phyloP scores from a whole-genome alignment of 2,797 vertebrate genomes.

The Phrynocephalus forsythii region DNA sequence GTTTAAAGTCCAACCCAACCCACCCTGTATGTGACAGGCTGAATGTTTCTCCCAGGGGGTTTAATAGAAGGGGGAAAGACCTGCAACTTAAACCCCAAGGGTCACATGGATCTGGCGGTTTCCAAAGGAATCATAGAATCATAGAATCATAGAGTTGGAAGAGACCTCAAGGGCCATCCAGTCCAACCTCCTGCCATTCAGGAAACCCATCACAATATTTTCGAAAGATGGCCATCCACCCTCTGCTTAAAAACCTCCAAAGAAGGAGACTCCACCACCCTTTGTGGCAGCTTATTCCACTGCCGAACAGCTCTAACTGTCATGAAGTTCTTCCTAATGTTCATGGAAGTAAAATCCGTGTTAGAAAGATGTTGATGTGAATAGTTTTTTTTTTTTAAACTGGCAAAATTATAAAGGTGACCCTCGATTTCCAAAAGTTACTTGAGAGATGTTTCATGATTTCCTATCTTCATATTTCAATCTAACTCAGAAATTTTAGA shows the following conservation, averaged over 20 bases:
- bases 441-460: slow-evolving; percentile 33
- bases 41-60: not conserved
- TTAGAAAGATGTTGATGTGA: not conserved
- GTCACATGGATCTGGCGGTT: not conserved
- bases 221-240: no score
- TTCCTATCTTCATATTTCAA: slow-evolving; percentile 43
- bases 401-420: slow-evolving; percentile 30
- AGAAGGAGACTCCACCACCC: no score
- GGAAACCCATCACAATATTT: no score
- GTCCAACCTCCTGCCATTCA: no score
- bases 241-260: no score
- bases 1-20: no score
- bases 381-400: slow-evolving; percentile 29
- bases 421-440: slow-evolving; percentile 26
- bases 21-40: not conserved
- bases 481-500: not conserved
- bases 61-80: not conserved
- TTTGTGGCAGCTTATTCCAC: no score
- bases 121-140: not conserved
- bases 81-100: not conserved
- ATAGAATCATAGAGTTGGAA: no score
- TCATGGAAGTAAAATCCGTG: not conserved
- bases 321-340: no score
- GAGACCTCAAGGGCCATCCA: no score
- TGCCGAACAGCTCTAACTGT: no score